Evolutionary conservation across 1,140 invertebrate genomes (phyloP).

Genomic region (Pararge aegeria): DNA sequence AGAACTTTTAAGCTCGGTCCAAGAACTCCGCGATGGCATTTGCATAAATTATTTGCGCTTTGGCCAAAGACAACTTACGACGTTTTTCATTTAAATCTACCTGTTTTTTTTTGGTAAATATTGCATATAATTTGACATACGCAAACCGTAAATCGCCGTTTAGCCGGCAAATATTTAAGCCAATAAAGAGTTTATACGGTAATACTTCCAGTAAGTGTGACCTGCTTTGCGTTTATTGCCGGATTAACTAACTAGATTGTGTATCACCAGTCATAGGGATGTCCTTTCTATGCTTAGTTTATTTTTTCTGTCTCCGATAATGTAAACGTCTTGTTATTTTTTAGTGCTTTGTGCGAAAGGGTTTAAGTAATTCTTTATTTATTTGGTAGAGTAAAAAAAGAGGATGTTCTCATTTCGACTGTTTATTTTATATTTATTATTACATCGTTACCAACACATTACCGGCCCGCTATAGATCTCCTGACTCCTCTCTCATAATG

Average conservation of each 20-base stretch:
- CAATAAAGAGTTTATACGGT: constrained; percentile 5
- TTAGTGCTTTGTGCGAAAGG: no score
- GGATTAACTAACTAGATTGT: neutral
- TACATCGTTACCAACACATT: no score
- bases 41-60: constrained; percentile 4
- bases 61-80: constrained; percentile 3
- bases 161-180: constrained; percentile 30
- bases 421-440: no score
- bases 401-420: no score
- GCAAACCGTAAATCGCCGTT: constrained; percentile 34
- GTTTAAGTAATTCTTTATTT: no score
- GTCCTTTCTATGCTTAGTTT: no score
- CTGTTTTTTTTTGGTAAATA: constrained; percentile 31
- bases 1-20: neutral
- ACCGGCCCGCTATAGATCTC: no score
- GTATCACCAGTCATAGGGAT: no score
- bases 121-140: constrained; percentile 26
- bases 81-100: constrained; percentile 22
- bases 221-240: neutral
- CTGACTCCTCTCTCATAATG: no score
- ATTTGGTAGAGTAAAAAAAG: no score
- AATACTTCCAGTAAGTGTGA: neutral
- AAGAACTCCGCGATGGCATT: neutral
- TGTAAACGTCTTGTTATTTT: no score
- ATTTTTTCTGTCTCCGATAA: no score